Evolutionary conservation across 1,140 invertebrate genomes (phyloP).

Genomic region (Helicoverpa armigera): DNA sequence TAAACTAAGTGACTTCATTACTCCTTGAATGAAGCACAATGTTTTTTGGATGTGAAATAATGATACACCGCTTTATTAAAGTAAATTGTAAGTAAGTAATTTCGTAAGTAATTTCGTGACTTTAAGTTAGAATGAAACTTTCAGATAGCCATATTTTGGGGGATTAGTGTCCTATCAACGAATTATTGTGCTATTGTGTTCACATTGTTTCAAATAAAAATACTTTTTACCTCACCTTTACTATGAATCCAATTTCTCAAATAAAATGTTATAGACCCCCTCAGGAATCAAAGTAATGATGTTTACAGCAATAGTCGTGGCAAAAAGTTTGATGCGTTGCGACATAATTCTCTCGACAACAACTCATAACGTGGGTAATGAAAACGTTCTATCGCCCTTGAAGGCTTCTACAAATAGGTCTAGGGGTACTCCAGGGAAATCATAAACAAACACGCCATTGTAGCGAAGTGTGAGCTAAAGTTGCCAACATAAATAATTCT

Average conservation of each 20-base stretch:
- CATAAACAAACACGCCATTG: slow-evolving; percentile 48
- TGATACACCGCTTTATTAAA: too few species aligned
- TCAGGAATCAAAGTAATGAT: not conserved
- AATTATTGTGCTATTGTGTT: too few species aligned
- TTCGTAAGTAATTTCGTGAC: too few species aligned
- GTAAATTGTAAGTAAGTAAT: too few species aligned
- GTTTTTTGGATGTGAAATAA: too few species aligned
- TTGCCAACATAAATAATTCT: slow-evolving; percentile 50
- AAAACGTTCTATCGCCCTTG: slow-evolving; percentile 47
- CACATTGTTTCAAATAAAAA: too few species aligned
- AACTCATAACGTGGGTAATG: slow-evolving; percentile 46
- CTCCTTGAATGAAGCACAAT: too few species aligned
- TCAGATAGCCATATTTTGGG: too few species aligned
- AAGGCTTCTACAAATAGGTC: slow-evolving; percentile 50
- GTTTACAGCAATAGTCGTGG: not conserved
- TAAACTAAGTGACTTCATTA: too few species aligned
- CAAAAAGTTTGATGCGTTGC: slow-evolving; percentile 34
- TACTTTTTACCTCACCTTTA: not conserved
- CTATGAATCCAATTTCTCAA: not conserved
- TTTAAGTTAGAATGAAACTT: too few species aligned
- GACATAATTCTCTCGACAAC: slow-evolving; percentile 45
- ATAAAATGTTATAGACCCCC: not conserved
- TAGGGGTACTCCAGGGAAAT: slow-evolving; percentile 45
- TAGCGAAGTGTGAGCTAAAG: slow-evolving; percentile 47
- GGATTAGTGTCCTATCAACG: too few species aligned